phyloP scores from a whole-genome alignment of 2,888 invertebrate species.

The Abscondita cerata region DNA sequence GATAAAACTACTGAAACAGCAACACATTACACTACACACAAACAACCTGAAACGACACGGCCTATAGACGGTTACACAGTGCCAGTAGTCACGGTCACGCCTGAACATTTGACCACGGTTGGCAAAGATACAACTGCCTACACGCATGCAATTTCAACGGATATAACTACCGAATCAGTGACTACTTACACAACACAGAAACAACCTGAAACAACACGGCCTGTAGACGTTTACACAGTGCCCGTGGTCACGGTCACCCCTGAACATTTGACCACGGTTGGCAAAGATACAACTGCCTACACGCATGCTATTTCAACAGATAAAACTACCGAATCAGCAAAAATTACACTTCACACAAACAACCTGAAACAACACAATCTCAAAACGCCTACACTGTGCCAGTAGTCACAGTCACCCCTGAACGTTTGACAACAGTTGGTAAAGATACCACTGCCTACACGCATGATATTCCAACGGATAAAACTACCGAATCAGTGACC shows the following conservation, averaged over 20 bases:
- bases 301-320: background rate
- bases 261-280: background rate
- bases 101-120: background rate
- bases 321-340: no score
- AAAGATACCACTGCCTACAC: slow-evolving; percentile 1
- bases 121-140: background rate
- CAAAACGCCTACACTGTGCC: background rate
- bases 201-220: background rate
- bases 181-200: background rate
- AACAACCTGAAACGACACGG: background rate
- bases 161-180: background rate
- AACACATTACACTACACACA: background rate
- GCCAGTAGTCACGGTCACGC: background rate
- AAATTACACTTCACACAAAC: background rate
- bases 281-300: background rate
- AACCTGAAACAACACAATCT: background rate
- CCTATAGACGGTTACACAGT: background rate
- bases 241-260: background rate
- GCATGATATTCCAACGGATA: background rate
- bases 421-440: background rate
- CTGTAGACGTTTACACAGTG: background rate
- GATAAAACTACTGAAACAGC: background rate
- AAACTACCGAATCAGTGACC: background rate
- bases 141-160: no score
- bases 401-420: background rate